Percentiles rank a stretch among this genome's conserved stretches.
Evolutionary conservation across 2,113 vertebrate species (phyloP).

Genomic region (Ranitomeya variabilis): DNA sequence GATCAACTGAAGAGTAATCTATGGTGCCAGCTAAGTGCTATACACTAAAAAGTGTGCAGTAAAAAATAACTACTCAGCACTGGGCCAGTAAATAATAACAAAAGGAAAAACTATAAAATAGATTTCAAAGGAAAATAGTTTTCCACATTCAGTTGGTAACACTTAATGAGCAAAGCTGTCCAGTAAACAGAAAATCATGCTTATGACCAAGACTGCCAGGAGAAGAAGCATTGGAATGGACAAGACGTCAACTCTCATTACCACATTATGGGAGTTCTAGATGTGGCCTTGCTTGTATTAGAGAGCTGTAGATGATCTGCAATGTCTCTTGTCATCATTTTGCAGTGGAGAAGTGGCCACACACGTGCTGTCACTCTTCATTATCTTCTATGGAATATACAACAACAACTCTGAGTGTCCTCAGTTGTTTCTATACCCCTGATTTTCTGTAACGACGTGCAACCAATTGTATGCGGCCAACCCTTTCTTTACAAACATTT

Average conservation of each 20-base stretch:
- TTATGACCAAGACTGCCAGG: not conserved
- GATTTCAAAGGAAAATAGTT: constrained; percentile 15
- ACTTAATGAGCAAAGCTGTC: not conserved
- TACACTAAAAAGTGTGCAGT: not conserved
- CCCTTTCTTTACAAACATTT: no score
- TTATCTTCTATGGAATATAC: no score
- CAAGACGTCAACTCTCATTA: not conserved
- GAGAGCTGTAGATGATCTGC: not conserved
- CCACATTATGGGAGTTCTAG: not conserved
- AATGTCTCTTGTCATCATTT: not conserved
- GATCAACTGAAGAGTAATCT: constrained; percentile 3
- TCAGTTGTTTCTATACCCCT: no score
- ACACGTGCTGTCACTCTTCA: not conserved
- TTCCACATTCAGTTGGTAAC: not conserved
- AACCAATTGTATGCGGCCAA: no score
- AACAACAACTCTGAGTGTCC: no score
- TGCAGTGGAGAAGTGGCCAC: not conserved
- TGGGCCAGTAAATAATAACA: constrained; percentile 34
- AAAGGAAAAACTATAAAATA: constrained; percentile 35
- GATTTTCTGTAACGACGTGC: no score
- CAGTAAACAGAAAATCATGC: constrained; percentile 7
- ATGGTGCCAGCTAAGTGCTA: not conserved
- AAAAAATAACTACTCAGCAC: constrained; percentile 6
- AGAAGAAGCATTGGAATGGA: not conserved
- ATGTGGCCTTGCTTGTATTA: not conserved